Conservation (phyloP, 2,888 invertebrate species). For the Ophion costatus region DNA sequence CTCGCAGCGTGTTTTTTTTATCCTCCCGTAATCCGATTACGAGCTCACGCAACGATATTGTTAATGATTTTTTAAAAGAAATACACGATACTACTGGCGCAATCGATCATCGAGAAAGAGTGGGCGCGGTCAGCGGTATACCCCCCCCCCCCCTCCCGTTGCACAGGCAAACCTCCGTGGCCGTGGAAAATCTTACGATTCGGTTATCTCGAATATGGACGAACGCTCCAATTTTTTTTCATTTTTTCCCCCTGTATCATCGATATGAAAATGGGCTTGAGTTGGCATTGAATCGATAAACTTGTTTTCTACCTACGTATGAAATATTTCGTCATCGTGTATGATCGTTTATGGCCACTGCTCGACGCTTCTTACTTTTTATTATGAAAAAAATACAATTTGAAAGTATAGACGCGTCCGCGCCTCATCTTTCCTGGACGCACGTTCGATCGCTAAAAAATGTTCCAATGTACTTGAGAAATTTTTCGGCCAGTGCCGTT, state of each 20-base stretch:
- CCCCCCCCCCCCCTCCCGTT: not conserved
- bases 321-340: not conserved
- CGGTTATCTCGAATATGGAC: not conserved
- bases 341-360: not conserved
- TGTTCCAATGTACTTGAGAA: conserved; percentile 74
- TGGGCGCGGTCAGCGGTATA: not conserved
- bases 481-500: conserved; percentile 75
- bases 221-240: not conserved
- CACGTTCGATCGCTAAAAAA: conserved; percentile 68
- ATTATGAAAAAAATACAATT: conserved; percentile 70
- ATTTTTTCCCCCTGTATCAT: not conserved
- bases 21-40: not conserved
- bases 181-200: not conserved
- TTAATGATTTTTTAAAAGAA: not conserved
- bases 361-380: conserved; percentile 40
- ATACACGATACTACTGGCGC: not conserved
- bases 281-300: not conserved
- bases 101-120: not conserved
- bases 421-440: conserved; percentile 33
- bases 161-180: no score
- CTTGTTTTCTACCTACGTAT: not conserved
- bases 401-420: conserved; percentile 16
- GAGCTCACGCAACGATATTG: not conserved
- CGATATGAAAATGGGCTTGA: not conserved
- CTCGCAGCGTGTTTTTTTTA: not conserved